Evolutionary conservation across 2,888 invertebrate species (phyloP), one percentile per base, ranked within the genome.

Genomic region (Ennomos erosarius): DNA sequence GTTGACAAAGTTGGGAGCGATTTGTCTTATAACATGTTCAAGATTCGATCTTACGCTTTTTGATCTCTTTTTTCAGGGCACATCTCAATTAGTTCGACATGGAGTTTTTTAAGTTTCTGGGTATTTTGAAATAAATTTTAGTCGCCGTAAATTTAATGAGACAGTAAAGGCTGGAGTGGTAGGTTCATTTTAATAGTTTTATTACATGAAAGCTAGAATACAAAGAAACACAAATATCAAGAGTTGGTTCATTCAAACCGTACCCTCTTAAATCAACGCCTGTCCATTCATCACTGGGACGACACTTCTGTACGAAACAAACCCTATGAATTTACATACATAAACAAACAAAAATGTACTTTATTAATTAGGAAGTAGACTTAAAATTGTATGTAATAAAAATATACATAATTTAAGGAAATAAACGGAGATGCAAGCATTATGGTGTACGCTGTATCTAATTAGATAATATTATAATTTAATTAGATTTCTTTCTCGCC

Each of bases 1-100:
- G 87, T 84, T 89, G 90, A 90, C 90, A 90, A 79, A 81, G 79
- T 83, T 81, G 78, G 74, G 69, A 82, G 77, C 85, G 85, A 90
- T 91, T 90, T 90, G 90, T 90, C 89, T 88, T 87, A 85, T 85
- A 26, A 5, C 26, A 84, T 82, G 73, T 78, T 74, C 73, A 10
- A 77, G 87, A 87, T 90, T 83, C 75, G 76, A 88, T 89, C 87
- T 88, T 74, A 82, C 82, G 78, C 82, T 79, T 78, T n/a, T 71
- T 71, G 73, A 79, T 75, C 80, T 74, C 62, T 76, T 87, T 88
- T 90, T 90, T 88, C 81, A 85, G 84, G 81, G 80, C 82, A 79
- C 76, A 72, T 80, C 79, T 82, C 76, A 81, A 87, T 85, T 86
- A 83, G 64, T 62, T 55, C 55, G 13, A 63, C 26, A 55, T 76